These are phyloP conservation scores for Glyphotaelius pellucidus DNA, from an alignment of 2,888 invertebrate species.

Conservation along the genomic window DNA sequence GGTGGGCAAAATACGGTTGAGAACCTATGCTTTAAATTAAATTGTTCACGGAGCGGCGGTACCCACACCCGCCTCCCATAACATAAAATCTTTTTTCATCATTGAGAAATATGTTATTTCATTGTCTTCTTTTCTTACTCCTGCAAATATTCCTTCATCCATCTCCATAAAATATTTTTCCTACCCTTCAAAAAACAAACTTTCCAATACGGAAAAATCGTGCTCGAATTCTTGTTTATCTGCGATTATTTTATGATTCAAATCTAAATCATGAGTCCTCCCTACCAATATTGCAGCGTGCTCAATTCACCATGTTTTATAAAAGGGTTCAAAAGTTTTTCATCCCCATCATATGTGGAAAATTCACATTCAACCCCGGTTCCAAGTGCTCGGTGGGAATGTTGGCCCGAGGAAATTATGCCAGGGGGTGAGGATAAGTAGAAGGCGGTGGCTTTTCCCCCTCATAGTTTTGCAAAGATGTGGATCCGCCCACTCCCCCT, in stretches of 20 bases:
- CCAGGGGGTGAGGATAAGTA: background rate
- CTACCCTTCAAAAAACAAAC: background rate
- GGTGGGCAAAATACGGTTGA: too few species aligned
- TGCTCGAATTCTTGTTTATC: background rate
- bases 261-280: background rate
- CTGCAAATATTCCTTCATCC: background rate
- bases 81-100: background rate
- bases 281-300: background rate
- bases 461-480: background rate
- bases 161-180: background rate
- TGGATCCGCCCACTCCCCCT: background rate
- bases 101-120: background rate
- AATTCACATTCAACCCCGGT: background rate
- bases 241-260: background rate
- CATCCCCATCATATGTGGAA: background rate
- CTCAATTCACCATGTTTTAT: background rate
- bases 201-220: background rate
- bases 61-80: too few species aligned
- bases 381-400: background rate
- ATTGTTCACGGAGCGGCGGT: too few species aligned
- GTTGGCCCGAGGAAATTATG: background rate
- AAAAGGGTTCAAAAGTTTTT: background rate
- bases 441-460: background rate
- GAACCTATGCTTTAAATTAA: too few species aligned
- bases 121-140: background rate